A percentile compares a stretch with the other conserved stretches of the same genome.
Conservation (phyloP, 2,797 vertebrate species). For the Menidia menidia region DNA sequence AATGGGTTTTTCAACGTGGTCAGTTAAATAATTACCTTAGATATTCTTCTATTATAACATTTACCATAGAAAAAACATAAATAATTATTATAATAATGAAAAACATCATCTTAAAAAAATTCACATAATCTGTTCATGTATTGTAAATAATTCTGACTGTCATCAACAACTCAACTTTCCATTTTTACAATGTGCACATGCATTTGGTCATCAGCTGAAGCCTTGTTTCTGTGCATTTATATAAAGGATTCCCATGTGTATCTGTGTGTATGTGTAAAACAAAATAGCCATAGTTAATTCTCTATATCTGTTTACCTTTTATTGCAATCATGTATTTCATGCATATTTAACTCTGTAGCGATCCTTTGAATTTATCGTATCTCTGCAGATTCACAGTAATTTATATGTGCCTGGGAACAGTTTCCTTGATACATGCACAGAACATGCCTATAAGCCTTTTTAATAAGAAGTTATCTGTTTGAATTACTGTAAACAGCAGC, state of each 20-base stretch:
- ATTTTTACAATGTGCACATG: conserved; percentile 16
- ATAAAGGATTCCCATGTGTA: conserved; percentile 21
- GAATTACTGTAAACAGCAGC: conserved; percentile 60
- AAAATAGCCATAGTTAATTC: conserved; percentile 23
- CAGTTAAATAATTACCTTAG: conserved; percentile 1
- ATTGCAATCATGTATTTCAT: conserved; percentile 28
- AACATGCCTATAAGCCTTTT: conserved; percentile 43
- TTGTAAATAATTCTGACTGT: conserved; percentile 31
- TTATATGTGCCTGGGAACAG: conserved; percentile 40
- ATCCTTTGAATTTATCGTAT: conserved; percentile 34
- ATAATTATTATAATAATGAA: neutral
- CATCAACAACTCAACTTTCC: conserved; percentile 18
- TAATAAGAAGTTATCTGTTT: conserved; percentile 66
- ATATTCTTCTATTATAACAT: conserved; percentile 2
- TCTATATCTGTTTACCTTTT: conserved; percentile 15
- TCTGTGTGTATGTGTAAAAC: conserved; percentile 19
- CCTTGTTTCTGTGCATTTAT: conserved; percentile 28
- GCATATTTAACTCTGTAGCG: conserved; percentile 40
- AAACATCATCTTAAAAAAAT: neutral
- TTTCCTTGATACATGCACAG: conserved; percentile 32
- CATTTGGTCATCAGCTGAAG: conserved; percentile 6
- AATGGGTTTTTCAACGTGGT: conserved; percentile 3
- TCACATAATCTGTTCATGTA: conserved; percentile 25
- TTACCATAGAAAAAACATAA: conserved; percentile 1
- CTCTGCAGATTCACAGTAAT: conserved; percentile 31